Base-by-base conservation (phyloP, 2,888 invertebrate species). In the Drepanosiphum platanoidis region DNA sequence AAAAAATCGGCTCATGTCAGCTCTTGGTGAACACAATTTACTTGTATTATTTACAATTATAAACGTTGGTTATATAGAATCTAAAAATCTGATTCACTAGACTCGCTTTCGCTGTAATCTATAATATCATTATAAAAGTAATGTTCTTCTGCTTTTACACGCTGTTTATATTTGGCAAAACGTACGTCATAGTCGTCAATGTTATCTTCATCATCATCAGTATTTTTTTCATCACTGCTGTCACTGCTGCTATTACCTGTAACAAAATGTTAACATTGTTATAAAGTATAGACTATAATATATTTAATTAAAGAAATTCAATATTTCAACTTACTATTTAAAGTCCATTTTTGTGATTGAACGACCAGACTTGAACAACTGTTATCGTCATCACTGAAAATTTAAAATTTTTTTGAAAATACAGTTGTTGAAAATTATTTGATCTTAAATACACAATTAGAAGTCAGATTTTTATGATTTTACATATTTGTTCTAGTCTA, bases 111-210 rank as follows among this genome's bases (percentile, higher is more conserved):
- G 36, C 30, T 77, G 8, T 70, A n/a, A 27, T 52, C 46, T 22
- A 58, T 7, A 18, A 74, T 18, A 22, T 27, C 39, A 77, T 77
- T 84, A 77, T 84, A 77, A 77, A 30, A 84, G 30, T 15, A 84
- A 58, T 77, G 34, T 77, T 84, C 84, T 58, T 84, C 77, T 1
- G 68, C 75, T 68, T 84, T 84, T 15, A 84, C 84, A n/a, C 84
- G 77, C 36, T 46, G 36, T 58, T 77, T 84, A 30, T 84, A 84
- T 70, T 32, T 84, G 3, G 66, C 84, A 68, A 52, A 84, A 58
- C 32, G 68, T 30, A 52, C n/a, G n/a, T 84, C 58, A 39, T 84
- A 84, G 4, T 77, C 68, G 11, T 58, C 39, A 58, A 52, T 9
- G 46, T n/a, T 34, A n/a, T 66, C 46, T n/a, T 74, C 74, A 7